Evolutionary conservation across 2,113 vertebrate genomes (phyloP), one percentile per base, ranked within the genome.

Genomic region (Aphyosemion australe): DNA sequence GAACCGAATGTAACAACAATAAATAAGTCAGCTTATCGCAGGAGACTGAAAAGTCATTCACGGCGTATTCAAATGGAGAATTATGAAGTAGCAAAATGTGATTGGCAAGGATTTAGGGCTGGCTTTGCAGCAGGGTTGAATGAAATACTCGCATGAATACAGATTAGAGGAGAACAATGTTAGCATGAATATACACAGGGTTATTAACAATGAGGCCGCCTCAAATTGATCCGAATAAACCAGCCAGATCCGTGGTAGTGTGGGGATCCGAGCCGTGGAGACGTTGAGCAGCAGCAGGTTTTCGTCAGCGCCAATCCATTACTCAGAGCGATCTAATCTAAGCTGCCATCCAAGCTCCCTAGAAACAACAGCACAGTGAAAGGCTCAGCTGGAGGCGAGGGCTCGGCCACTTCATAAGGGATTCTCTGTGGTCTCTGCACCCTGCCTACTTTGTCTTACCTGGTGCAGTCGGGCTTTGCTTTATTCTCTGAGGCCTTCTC

Each of bases 81-180:
- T 87, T 89, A 89, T 80, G 81, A 91, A 89, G 83, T 79, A 79
- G 75, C 78, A 72, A 85, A 90, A 88, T 87, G 80, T 91, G 89
- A 90, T 82, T 90, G 91, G 79, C 72, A 74, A 78, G 90, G 88
- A 90, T 90, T 92, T 89, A 79, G 74, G 61, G 61, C 43, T 7
- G 58, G 88, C 88, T 92, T 91, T 90, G 69, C 85, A 63, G 49
- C 65, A 72, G 84, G 85, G 87, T 82, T 83, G 83, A 87, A 88
- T 78, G 75, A 87, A 93, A 91, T 84, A 84, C 83, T 85, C 69
- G 72, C 65, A 50, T 91, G 87, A 91, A 89, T 91, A 87, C 87
- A 89, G 89, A 91, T 89, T 88, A 91, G 85, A 81, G 76, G 72
- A 72, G 80, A 84, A 89, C 79, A 82, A 90, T 88, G 90, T 88